phyloP scores from a whole-genome alignment of 2,888 invertebrate genomes.

The Trissoscelio sp. region DNA sequence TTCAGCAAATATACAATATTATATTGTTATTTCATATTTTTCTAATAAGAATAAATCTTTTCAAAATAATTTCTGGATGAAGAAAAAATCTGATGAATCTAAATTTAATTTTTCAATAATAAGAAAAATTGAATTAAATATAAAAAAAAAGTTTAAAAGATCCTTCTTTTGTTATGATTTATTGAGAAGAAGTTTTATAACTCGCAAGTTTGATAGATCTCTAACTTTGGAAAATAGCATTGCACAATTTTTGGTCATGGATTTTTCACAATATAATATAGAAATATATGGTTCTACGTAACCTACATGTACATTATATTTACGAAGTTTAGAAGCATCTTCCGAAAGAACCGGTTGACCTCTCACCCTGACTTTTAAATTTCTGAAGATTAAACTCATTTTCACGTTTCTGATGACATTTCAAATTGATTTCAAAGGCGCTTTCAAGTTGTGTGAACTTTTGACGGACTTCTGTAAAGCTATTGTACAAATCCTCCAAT shows the following conservation, averaged over 20 bases:
- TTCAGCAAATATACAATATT: no score
- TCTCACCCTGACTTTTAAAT: constrained; percentile 71
- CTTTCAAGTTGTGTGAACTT: constrained; percentile 75
- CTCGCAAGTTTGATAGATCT: no score
- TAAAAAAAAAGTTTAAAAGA: no score
- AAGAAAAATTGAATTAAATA: no score
- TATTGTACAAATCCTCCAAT: constrained; percentile 71
- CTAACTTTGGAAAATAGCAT: background rate
- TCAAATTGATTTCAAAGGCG: constrained; percentile 76
- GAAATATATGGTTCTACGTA: constrained; percentile 35
- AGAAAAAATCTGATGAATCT: no score
- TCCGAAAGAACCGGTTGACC: constrained; percentile 63
- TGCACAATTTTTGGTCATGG: background rate
- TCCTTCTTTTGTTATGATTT: no score
- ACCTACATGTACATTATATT: constrained; percentile 56
- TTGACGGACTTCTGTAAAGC: constrained; percentile 71
- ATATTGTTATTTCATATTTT: no score
- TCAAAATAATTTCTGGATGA: no score
- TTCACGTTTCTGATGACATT: constrained; percentile 71
- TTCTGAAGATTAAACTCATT: constrained; percentile 71
- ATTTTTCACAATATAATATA: constrained; percentile 13
- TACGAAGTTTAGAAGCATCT: constrained; percentile 54
- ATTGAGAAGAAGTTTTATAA: no score
- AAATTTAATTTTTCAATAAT: constrained; percentile 7
- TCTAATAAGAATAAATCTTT: no score